Evolutionary conservation across 2,797 vertebrate species (phyloP).

Genomic region (Knipowitschia caucasica): DNA sequence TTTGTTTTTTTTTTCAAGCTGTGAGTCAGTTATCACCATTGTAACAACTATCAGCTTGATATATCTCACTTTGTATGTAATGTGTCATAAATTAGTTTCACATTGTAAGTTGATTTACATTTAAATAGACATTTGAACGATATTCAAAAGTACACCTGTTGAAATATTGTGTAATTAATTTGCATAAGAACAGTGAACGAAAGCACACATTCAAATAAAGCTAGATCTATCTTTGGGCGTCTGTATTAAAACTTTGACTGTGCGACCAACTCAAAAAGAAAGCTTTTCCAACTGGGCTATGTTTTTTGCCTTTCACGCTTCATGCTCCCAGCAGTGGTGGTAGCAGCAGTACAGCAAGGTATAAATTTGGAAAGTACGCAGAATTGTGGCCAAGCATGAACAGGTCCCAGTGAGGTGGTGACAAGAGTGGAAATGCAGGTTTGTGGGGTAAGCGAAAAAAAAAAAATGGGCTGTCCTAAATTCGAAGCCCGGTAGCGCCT

Average conservation of each 20-base stretch:
- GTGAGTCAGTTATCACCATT: too few relatives aligned
- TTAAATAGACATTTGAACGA: too few relatives aligned
- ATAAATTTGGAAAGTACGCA: conserved; percentile 42
- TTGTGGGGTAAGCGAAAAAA: conserved; percentile 38
- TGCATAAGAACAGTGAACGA: neutral
- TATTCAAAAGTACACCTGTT: too few relatives aligned
- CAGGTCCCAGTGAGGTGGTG: conserved; percentile 61
- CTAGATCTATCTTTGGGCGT: conserved; percentile 11
- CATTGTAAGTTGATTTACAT: too few relatives aligned
- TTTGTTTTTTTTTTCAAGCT: too few relatives aligned
- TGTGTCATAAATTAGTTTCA: too few relatives aligned
- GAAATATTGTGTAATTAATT: too few relatives aligned
- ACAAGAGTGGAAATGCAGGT: conserved; percentile 27
- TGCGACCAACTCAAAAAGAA: neutral
- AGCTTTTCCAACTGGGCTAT: conserved; percentile 36
- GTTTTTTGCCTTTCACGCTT: conserved; percentile 51
- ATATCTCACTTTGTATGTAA: too few relatives aligned
- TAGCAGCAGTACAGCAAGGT: conserved; percentile 45
- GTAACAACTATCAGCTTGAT: too few relatives aligned
- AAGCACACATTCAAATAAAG: neutral
- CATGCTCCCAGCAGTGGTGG: conserved; percentile 46
- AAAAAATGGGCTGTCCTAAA: conserved; percentile 64
- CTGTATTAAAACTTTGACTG: conserved; percentile 18
- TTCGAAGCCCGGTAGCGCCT: conserved; percentile 66
- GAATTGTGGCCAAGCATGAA: conserved; percentile 61